Conservation (phyloP, 2,113 vertebrate genomes). For the Phycodurus eques region DNA sequence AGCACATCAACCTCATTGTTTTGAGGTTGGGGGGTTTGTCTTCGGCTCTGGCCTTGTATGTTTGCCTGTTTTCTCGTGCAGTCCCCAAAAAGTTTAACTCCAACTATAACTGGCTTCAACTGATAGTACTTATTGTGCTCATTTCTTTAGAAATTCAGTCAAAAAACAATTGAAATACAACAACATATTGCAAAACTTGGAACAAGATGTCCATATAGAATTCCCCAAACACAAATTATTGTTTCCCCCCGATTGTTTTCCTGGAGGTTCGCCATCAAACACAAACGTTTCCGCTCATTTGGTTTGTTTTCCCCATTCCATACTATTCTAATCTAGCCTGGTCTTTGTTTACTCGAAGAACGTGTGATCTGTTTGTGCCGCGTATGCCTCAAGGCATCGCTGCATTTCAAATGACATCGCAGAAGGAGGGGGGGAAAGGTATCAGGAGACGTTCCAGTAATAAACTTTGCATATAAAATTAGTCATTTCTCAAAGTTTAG, state of each 20-base stretch:
- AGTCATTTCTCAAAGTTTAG: constrained; percentile 13
- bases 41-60: too few relatives aligned
- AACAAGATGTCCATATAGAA: constrained; percentile 33
- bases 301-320: constrained; percentile 33
- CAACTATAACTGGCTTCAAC: too few relatives aligned
- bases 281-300: constrained; percentile 44
- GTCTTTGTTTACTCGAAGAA: constrained; percentile 39
- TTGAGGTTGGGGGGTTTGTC: too few relatives aligned
- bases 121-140: too few relatives aligned
- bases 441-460: constrained; percentile 26
- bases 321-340: constrained; percentile 7
- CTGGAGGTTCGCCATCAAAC: constrained; percentile 24
- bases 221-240: constrained; percentile 13
- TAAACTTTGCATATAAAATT: constrained; percentile 31
- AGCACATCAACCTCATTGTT: too few relatives aligned
- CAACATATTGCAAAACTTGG: not conserved
- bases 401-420: constrained; percentile 7
- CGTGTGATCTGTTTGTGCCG: constrained; percentile 33
- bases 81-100: too few relatives aligned
- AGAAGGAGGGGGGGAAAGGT: not conserved
- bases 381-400: constrained; percentile 33
- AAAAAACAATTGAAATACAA: too few relatives aligned
- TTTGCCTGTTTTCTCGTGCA: too few relatives aligned
- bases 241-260: constrained; percentile 30
- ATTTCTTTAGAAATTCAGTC: too few relatives aligned